Base-by-base conservation (phyloP, 1,140 invertebrate genomes). In the Drosophila nikananu region DNA sequence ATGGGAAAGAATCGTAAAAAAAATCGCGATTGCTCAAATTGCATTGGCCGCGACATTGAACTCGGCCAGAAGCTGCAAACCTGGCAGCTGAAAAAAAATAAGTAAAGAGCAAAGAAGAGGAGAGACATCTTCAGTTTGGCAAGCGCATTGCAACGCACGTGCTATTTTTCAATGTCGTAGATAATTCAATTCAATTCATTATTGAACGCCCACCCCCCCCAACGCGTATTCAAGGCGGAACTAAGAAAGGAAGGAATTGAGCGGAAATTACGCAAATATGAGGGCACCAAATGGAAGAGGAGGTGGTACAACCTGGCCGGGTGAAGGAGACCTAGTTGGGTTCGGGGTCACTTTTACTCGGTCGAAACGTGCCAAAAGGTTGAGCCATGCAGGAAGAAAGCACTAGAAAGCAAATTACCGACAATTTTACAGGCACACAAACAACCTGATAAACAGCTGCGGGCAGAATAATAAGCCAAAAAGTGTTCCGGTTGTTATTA, bases 361-460 rank as follows among this genome's bases (percentile, higher is more conserved):
- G 55, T 64, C 66, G 58, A 39, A 80, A 65, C 66, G 71, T 77
- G 66, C 65, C 62, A 63, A 80, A 77, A 81, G 76, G 76, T 70
- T 65, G 72, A 68, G 59, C 70, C 64, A 52, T 65, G 75, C 79
- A 81, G 82, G 82, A 84, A 86, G 78, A 84, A 74, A 77, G 60
- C 67, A 84, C 68, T 86, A 71, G 79, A 82, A 82, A 68, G 52
- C 62, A 86, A 86, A 86, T 82, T 86, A 86, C 82, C 71, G 62
- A 68, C 79, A 82, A 82, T 86, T 82, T 80, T 27, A 63, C 49
- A 37, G 39, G 10, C 52, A 46, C 23, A 37, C 65, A 46, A 23
- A 15, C 49, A 83, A 35, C 23, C 13, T 25, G 13, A 5, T 39
- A 13, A 15, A 66, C 39, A 60, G 17, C n/a, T 32, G 58, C 8